Evolutionary conservation across 1,140 invertebrate species (phyloP).

Genomic region (Cecropterus lyciades): DNA sequence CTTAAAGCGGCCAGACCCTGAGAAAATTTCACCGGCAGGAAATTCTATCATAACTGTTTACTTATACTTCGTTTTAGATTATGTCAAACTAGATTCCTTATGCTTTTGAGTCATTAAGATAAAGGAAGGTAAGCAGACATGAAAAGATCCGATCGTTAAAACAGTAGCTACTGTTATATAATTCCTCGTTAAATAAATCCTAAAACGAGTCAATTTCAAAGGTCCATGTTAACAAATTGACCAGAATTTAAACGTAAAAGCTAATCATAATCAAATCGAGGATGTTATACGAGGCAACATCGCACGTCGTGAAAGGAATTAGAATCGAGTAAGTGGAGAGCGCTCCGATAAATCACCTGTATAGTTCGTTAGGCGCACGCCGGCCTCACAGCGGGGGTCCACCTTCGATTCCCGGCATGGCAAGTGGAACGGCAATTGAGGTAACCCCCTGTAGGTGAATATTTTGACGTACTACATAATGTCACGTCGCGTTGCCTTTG

Average conservation of each 20-base stretch:
- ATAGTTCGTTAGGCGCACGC: constrained; percentile 77
- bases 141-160: background rate
- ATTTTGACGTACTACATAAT: constrained; percentile 74
- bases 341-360: constrained; percentile 75
- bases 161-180: constrained; percentile 8
- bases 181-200: constrained; percentile 2
- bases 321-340: constrained; percentile 58
- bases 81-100: background rate
- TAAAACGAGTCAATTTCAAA: constrained; percentile 24
- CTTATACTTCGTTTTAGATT: constrained; percentile 21
- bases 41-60: constrained; percentile 58
- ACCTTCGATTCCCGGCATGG: constrained; percentile 67
- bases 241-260: constrained; percentile 37
- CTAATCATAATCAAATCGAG: constrained; percentile 44
- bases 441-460: constrained; percentile 73
- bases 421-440: constrained; percentile 69
- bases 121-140: background rate
- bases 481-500: constrained; percentile 54
- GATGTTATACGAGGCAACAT: constrained; percentile 50
- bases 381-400: constrained; percentile 69
- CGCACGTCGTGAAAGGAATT: constrained; percentile 75
- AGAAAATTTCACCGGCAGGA: constrained; percentile 75
- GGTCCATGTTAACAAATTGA: background rate
- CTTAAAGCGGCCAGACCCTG: constrained; percentile 52
- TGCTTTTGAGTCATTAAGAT: constrained; percentile 2